A percentile compares a stretch with the other conserved stretches of the same genome.
Conservation (phyloP, 2,888 invertebrate species). For the Melitaea athalia region DNA sequence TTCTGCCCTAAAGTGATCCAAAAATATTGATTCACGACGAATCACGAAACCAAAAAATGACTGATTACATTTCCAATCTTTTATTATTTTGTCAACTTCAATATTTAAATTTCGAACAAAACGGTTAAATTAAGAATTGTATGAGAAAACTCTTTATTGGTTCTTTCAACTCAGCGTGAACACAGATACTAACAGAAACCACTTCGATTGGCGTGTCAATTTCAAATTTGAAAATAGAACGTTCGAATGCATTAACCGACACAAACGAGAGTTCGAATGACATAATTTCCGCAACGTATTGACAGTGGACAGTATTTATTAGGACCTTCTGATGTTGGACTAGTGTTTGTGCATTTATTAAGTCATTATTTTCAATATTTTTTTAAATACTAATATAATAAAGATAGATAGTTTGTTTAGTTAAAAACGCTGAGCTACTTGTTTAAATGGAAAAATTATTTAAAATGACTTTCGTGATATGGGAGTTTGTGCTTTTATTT, state of each 20-base stretch:
- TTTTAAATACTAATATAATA: not conserved
- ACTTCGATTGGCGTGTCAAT: slow-evolving; percentile 36
- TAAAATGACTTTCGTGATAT: no score
- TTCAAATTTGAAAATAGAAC: slow-evolving; percentile 41
- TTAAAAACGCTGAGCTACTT: no score
- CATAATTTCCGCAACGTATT: slow-evolving; percentile 45
- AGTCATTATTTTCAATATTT: not conserved
- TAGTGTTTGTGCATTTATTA: slow-evolving; percentile 36
- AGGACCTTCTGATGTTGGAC: slow-evolving; percentile 42
- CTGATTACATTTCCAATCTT: no score
- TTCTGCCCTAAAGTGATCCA: no score
- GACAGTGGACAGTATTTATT: slow-evolving; percentile 49
- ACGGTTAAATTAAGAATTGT: no score
- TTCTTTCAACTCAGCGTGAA: not conserved
- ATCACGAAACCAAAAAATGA: no score
- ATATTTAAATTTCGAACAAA: not conserved
- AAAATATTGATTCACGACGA: no score
- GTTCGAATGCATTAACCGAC: slow-evolving; percentile 33
- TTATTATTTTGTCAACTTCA: no score
- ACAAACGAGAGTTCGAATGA: slow-evolving; percentile 36
- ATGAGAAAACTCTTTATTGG: no score
- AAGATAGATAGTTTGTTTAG: no score
- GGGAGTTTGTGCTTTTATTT: no score
- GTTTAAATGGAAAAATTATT: no score
- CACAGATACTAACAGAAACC: slow-evolving; percentile 24